These are phyloP conservation scores for Malachius bipustulatus DNA, from an alignment of 2,888 invertebrate genomes.

Conservation along the genomic window DNA sequence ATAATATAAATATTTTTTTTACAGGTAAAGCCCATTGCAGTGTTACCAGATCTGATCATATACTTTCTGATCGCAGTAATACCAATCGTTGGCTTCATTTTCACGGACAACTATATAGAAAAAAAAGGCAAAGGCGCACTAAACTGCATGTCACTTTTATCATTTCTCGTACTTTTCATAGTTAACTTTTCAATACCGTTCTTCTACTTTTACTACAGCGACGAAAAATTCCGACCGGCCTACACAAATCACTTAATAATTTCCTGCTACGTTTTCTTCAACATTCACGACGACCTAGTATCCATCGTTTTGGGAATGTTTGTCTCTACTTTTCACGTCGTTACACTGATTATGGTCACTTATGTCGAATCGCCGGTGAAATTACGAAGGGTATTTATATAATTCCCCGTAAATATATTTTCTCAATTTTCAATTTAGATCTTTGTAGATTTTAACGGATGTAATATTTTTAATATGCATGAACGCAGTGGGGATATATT, in stretches of 20 bases:
- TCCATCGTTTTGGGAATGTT: slow-evolving; percentile 57
- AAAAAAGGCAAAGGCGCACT: too few relatives aligned
- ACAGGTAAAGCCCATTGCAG: slow-evolving; percentile 9
- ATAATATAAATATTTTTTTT: too few relatives aligned
- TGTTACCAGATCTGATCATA: slow-evolving; percentile 37
- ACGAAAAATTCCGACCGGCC: slow-evolving; percentile 46
- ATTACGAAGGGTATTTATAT: slow-evolving; percentile 34
- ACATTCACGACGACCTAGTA: slow-evolving; percentile 60
- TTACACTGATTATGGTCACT: slow-evolving; percentile 44
- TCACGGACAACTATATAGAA: slow-evolving; percentile 37
- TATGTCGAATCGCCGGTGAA: slow-evolving; percentile 32
- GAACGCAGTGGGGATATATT: slow-evolving; percentile 77
- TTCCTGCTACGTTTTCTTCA: slow-evolving; percentile 73
- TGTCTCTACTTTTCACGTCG: slow-evolving; percentile 55
- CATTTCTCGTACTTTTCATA: slow-evolving; percentile 36
- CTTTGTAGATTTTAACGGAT: slow-evolving; percentile 42
- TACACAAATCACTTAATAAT: slow-evolving; percentile 62
- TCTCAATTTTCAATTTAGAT: slow-evolving; percentile 3
- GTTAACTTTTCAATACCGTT: slow-evolving; percentile 54
- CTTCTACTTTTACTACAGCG: slow-evolving; percentile 40
- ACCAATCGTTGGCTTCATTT: slow-evolving; percentile 37
- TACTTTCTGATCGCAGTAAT: slow-evolving; percentile 36
- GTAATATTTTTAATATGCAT: slow-evolving; percentile 59
- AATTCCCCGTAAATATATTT: slow-evolving; percentile 6
- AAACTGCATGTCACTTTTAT: slow-evolving; percentile 30